phyloP scores from a whole-genome alignment of 2,888 invertebrate species.

The Hydrotaea cyrtoneurina region DNA sequence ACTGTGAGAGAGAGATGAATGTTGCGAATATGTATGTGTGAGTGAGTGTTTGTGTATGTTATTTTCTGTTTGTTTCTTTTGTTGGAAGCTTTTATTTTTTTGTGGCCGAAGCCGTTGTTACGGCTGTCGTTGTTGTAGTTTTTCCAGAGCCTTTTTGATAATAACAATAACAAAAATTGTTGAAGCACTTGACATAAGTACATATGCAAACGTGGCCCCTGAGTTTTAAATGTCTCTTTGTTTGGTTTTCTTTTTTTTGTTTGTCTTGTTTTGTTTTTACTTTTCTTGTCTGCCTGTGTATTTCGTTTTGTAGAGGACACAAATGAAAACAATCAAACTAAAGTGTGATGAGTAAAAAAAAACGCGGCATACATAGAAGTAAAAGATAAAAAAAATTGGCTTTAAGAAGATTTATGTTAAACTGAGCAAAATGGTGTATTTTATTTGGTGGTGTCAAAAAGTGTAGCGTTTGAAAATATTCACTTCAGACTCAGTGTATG shows the following conservation, averaged over 20 bases:
- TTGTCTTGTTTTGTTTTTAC: too few species aligned
- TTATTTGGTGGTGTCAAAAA: too few species aligned
- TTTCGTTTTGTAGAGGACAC: background rate
- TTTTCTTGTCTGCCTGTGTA: background rate
- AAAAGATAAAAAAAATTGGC: background rate
- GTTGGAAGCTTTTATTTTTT: background rate
- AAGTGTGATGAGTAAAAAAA: constrained; percentile 16
- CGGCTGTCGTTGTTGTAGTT: background rate
- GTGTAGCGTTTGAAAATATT: too few species aligned
- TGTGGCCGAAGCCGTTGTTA: background rate
- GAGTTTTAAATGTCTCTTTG: constrained; percentile 27
- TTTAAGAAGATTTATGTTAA: background rate
- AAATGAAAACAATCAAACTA: constrained; percentile 25
- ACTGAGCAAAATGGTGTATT: too few species aligned
- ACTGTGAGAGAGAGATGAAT: constrained; percentile 3
- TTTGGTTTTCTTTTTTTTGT: background rate
- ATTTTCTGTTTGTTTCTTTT: constrained; percentile 27
- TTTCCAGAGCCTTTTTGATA: constrained; percentile 4
- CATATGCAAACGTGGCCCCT: constrained; percentile 36
- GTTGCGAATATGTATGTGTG: background rate
- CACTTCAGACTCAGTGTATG: too few species aligned
- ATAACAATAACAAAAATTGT: background rate
- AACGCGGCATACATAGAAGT: too few species aligned
- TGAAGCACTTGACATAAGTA: constrained; percentile 32
- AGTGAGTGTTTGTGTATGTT: background rate